Conservation (phyloP, 2,113 vertebrate species). For the Acrocephalus kingi region DNA sequence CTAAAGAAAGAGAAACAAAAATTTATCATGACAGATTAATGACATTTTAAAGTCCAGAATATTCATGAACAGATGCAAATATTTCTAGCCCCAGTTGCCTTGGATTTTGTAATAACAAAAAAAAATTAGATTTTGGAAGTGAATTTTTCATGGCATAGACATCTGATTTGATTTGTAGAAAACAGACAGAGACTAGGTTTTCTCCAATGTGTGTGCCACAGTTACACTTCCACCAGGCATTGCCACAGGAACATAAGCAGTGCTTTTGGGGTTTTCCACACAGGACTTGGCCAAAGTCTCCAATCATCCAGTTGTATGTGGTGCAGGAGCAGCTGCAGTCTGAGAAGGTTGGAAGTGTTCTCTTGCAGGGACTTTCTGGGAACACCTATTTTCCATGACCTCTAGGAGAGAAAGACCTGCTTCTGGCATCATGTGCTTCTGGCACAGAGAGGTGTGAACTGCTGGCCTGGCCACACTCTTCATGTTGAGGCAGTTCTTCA, state of each 20-base stretch:
- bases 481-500: background rate
- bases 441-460: background rate
- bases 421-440: background rate
- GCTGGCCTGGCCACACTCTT: background rate
- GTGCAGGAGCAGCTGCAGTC: background rate
- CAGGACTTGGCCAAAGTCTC: background rate
- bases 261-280: background rate
- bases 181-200: background rate
- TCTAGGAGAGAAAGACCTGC: background rate
- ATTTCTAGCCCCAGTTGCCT: background rate
- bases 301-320: rapidly evolving
- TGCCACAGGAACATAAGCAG: background rate
- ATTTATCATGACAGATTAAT: background rate
- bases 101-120: background rate
- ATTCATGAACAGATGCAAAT: background rate
- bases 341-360: background rate
- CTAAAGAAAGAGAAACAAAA: background rate
- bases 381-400: background rate
- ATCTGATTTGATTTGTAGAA: background rate
- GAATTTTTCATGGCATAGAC: background rate
- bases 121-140: background rate
- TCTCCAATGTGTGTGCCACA: background rate
- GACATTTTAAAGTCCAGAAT: background rate
- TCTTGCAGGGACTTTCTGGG: background rate
- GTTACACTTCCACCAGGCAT: background rate